Evolutionary conservation across 1,140 invertebrate genomes (phyloP).

Genomic region (Drosophila sulfurigaster): DNA sequence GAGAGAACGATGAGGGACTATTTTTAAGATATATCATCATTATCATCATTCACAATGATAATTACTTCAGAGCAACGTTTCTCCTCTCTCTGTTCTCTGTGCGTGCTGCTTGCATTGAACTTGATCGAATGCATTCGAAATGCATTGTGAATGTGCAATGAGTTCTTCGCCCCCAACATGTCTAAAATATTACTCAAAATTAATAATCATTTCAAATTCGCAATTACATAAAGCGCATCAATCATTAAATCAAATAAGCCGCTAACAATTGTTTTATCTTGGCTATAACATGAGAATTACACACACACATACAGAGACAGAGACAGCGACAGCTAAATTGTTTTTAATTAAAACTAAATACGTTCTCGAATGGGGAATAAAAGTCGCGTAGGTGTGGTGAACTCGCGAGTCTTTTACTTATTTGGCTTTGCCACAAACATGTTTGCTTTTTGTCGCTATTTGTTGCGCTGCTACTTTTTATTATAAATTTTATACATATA

Average conservation of each 20-base stretch:
- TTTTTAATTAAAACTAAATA: constrained; percentile 74
- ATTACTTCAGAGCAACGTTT: constrained; percentile 28
- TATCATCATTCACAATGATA: constrained; percentile 33
- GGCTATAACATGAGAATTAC: constrained; percentile 13
- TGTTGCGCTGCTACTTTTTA: constrained; percentile 34
- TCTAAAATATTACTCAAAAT: constrained; percentile 23
- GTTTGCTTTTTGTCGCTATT: constrained; percentile 40
- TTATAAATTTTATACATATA: constrained; percentile 15
- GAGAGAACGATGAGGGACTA: constrained; percentile 25
- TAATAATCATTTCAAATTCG: constrained; percentile 4
- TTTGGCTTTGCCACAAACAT: constrained; percentile 65
- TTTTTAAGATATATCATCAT: constrained; percentile 44
- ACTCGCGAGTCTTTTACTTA: constrained; percentile 62
- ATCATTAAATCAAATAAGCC: constrained; percentile 65
- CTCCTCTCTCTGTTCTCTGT: background rate
- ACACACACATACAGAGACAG: constrained; percentile 1
- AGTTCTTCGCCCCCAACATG: constrained; percentile 1
- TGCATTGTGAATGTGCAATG: background rate
- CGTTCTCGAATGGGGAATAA: constrained; percentile 36
- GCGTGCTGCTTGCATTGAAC: constrained; percentile 58
- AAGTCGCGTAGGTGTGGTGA: constrained; percentile 67
- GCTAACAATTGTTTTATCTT: constrained; percentile 16
- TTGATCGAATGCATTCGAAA: constrained; percentile 43
- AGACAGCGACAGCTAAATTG: constrained; percentile 53
- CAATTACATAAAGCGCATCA: constrained; percentile 47